A percentile compares a stretch with the other conserved stretches of the same genome.
Evolutionary conservation across 2,113 vertebrate genomes (phyloP).

Genomic region (Merops nubicus): DNA sequence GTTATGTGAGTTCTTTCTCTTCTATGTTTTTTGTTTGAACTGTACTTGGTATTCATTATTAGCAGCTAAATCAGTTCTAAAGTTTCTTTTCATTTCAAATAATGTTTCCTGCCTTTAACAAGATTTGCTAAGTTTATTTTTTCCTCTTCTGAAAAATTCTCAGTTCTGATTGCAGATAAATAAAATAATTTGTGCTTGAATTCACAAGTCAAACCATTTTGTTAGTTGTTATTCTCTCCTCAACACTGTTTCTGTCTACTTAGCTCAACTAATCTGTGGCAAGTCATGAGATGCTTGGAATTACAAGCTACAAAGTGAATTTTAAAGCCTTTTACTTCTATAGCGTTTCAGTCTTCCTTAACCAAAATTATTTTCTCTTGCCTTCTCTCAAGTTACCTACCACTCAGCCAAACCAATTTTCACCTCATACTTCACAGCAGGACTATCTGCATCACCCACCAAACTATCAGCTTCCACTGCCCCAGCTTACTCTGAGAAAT

Average conservation of each 20-base stretch:
- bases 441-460: not conserved
- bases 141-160: not conserved
- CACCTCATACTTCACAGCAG: not conserved
- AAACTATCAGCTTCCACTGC: not conserved
- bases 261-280: not conserved
- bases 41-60: not conserved
- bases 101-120: not conserved
- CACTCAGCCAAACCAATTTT: not conserved
- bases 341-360: not conserved
- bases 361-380: not conserved
- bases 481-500: not conserved
- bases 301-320: not conserved
- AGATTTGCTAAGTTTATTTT: not conserved
- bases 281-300: not conserved
- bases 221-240: not conserved
- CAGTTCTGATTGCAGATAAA: not conserved
- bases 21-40: not conserved
- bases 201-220: not conserved
- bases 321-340: not conserved
- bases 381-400: not conserved
- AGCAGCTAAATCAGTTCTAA: not conserved
- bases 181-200: not conserved
- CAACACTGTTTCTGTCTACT: not conserved
- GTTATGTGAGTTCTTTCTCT: not conserved
- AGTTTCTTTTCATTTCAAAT: not conserved